Conservation (phyloP, 2,113 vertebrate species). For the Stomatorhinus ivindoensis region DNA sequence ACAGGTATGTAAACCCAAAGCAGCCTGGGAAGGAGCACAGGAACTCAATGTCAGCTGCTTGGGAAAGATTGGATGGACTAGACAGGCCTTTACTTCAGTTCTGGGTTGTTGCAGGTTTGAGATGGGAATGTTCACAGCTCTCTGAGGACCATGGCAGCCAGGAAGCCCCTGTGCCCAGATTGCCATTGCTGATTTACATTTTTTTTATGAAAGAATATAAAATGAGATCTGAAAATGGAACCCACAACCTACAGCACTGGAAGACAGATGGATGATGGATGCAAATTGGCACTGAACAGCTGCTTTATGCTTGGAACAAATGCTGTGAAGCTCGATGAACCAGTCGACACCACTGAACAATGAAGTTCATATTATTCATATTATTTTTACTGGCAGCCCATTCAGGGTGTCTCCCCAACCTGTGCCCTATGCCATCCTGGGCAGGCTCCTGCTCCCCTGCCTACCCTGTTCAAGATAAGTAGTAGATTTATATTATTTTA, state of each 20-base stretch:
- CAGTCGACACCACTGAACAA: neutral
- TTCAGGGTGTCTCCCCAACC: neutral
- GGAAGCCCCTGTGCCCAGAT: neutral
- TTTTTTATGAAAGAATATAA: neutral
- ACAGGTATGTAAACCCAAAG: no score
- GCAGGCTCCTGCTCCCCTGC: neutral
- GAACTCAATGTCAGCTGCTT: conserved; percentile 75
- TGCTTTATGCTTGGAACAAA: neutral
- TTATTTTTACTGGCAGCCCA: neutral
- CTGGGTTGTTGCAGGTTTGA: neutral
- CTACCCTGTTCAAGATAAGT: neutral
- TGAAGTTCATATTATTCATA: neutral
- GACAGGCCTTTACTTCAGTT: no score
- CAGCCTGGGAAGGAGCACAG: no score
- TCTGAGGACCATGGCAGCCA: neutral
- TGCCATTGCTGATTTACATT: neutral
- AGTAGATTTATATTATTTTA: neutral
- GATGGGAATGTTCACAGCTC: neutral
- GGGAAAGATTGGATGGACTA: conserved; percentile 34
- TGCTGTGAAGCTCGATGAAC: neutral
- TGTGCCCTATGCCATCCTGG: neutral
- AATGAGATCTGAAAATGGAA: neutral
- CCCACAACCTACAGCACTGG: neutral
- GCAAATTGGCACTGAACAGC: neutral
- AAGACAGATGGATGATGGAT: neutral